A percentile compares a stretch with the other conserved stretches of the same genome.
These are phyloP conservation scores for Cyprinodon tularosa DNA, from an alignment of 2,113 vertebrate genomes.

Conservation along the genomic window DNA sequence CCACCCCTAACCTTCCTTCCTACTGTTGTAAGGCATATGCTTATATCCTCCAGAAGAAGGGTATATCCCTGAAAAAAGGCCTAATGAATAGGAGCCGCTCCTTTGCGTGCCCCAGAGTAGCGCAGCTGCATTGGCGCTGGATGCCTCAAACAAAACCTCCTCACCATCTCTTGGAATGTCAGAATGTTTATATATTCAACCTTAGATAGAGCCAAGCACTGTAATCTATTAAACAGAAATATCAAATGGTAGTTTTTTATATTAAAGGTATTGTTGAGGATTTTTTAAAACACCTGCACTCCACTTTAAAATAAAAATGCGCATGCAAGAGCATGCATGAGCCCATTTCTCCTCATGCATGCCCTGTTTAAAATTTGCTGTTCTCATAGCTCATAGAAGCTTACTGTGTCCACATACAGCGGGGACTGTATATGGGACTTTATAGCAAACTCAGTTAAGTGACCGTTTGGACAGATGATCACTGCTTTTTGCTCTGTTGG, in stretches of 20 bases:
- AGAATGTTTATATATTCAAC: conserved; percentile 39
- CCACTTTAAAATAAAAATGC: no score
- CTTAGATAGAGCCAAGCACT: conserved; percentile 40
- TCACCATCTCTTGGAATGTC: conserved; percentile 24
- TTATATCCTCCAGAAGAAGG: conserved; percentile 69
- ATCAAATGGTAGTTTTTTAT: conserved; percentile 47
- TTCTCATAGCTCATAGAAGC: no score
- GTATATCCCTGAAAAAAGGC: conserved; percentile 73
- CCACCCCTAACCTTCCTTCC: conserved; percentile 12
- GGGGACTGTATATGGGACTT: no score
- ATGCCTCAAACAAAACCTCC: conserved; percentile 58
- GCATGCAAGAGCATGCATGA: no score
- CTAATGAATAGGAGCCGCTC: conserved; percentile 78
- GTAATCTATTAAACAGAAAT: conserved; percentile 35
- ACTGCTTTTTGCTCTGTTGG: no score
- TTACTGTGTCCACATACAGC: no score
- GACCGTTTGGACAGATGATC: no score
- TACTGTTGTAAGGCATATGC: conserved; percentile 76
- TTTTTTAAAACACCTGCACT: no score
- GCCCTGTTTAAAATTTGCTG: no score
- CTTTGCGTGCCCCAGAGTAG: conserved; percentile 74
- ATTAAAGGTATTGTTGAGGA: background rate
- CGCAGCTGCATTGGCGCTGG: conserved; percentile 73
- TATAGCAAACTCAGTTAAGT: no score
- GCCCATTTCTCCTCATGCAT: no score